A percentile compares a stretch with the other conserved stretches of the same genome.
Evolutionary conservation across 2,113 vertebrate species (phyloP).

Genomic region (Probosciger aterrimus): DNA sequence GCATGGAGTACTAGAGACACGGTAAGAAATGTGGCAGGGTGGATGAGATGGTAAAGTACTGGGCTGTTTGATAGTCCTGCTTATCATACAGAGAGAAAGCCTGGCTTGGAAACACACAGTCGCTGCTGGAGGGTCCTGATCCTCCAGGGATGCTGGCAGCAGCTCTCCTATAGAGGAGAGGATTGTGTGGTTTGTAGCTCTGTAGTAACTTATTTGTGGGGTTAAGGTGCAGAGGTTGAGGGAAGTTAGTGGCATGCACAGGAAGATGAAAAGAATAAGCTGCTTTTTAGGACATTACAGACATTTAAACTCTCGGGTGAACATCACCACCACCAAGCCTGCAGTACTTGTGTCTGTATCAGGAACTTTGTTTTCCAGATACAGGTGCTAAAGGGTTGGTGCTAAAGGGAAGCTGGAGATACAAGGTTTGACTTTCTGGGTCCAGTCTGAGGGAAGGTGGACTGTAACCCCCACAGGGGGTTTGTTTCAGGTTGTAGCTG

Average conservation of each 20-base stretch:
- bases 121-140: not conserved
- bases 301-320: not conserved
- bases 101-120: not conserved
- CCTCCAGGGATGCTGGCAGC: not conserved
- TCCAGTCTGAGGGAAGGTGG: not conserved
- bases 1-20: not conserved
- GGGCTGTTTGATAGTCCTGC: not conserved
- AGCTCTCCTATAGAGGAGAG: not conserved
- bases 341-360: rapidly evolving
- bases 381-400: not conserved
- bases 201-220: not conserved
- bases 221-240: not conserved
- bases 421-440: not conserved
- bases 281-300: not conserved
- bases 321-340: rapidly evolving
- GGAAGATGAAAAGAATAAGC: not conserved
- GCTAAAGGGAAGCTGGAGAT: not conserved
- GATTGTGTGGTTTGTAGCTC: rapidly evolving
- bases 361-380: not conserved
- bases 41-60: not conserved
- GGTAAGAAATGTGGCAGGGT: rapidly evolving
- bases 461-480: not conserved
- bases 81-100: not conserved
- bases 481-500: not conserved
- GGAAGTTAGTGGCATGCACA: not conserved